Evolutionary conservation across 2,113 vertebrate genomes (phyloP).

Genomic region (Perca fluviatilis): DNA sequence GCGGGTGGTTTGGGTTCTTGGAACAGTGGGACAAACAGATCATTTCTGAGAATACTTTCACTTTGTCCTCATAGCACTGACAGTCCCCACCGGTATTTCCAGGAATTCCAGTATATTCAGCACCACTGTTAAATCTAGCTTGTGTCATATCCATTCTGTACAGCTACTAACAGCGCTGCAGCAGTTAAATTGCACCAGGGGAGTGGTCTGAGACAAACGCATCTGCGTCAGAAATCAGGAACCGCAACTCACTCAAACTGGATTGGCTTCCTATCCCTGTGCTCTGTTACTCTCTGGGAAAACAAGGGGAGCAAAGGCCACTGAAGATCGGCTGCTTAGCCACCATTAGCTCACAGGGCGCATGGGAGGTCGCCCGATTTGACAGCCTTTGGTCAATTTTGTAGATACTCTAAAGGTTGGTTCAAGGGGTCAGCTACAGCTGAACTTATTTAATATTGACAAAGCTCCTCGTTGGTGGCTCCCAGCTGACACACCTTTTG

Average conservation of each 20-base stretch:
- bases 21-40: conserved; percentile 24
- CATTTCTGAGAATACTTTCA: conserved; percentile 1
- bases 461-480: neutral
- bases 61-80: neutral
- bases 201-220: conserved; percentile 20
- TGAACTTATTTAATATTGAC: conserved; percentile 3
- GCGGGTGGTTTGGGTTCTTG: no score
- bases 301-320: conserved; percentile 36
- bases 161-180: neutral
- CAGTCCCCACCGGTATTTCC: neutral
- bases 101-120: neutral
- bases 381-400: conserved; percentile 36
- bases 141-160: conserved; percentile 7
- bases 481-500: neutral
- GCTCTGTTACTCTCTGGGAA: conserved; percentile 32
- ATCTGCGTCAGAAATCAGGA: conserved; percentile 7
- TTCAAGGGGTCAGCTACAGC: neutral
- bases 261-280: conserved; percentile 54
- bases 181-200: conserved; percentile 1
- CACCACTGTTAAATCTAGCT: neutral
- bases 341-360: conserved; percentile 15
- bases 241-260: conserved; percentile 31
- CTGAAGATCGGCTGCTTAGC: conserved; percentile 37
- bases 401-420: conserved; percentile 18
- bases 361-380: conserved; percentile 35